These are phyloP conservation scores for Agrotis puta DNA, from an alignment of 2,888 invertebrate genomes.

Conservation along the genomic window DNA sequence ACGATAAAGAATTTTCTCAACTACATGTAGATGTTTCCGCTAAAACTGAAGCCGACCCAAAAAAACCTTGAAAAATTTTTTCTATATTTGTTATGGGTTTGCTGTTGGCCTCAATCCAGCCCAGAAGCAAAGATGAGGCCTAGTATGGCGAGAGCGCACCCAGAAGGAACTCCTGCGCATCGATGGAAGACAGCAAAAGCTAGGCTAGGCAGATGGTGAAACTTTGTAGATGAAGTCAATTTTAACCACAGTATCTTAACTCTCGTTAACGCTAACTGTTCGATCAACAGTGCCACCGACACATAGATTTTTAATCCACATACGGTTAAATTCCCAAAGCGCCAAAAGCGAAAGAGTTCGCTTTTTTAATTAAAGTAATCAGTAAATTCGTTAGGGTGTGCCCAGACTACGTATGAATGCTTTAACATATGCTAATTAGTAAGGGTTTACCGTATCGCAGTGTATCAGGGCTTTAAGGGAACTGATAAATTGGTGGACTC, in stretches of 20 bases:
- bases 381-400: constrained; percentile 87
- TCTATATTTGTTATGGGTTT: too few relatives aligned
- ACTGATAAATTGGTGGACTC: constrained; percentile 51
- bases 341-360: constrained; percentile 86
- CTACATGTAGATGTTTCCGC: too few relatives aligned
- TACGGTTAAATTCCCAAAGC: constrained; percentile 79
- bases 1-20: too few relatives aligned
- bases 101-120: too few relatives aligned
- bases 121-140: too few relatives aligned
- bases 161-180: too few relatives aligned
- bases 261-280: constrained; percentile 9
- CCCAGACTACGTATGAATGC: constrained; percentile 70
- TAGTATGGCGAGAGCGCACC: too few relatives aligned
- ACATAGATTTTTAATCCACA: constrained; percentile 84
- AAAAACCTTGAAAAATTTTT: too few relatives aligned
- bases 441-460: constrained; percentile 63
- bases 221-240: too few relatives aligned
- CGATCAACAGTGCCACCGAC: constrained; percentile 48
- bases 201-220: too few relatives aligned
- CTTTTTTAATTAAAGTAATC: constrained; percentile 89
- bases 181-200: too few relatives aligned
- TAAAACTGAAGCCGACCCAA: too few relatives aligned
- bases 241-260: not conserved
- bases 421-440: constrained; percentile 68
- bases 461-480: constrained; percentile 55